Base-by-base conservation (phyloP, 1,140 invertebrate genomes). In the Panagrolaimus sp. region DNA sequence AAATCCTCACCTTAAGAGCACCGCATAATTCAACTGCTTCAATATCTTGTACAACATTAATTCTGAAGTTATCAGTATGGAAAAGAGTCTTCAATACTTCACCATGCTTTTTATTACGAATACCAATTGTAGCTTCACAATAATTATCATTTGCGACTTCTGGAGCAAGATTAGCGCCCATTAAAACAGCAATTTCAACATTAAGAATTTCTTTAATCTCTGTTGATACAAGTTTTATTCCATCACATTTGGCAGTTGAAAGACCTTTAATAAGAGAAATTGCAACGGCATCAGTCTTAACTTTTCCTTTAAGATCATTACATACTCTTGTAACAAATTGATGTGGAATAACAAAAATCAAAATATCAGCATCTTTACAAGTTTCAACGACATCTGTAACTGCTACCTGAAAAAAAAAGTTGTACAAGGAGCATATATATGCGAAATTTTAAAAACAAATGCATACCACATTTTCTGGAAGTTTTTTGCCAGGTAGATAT, bases 21-120 rank as follows among this genome's bases (percentile, higher is more conserved):
- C 96, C 96, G 84, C 96, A 99, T 64, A 97, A 89, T 87, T 99
- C 96, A 5, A 98, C 95, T 16, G 94, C 91, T 78, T 93, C 90
- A 62, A 90, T 90, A 86, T 99, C 96, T 73, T 93, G 89, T 0
- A 96, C 93, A 1, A 97, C 92, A 16, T 93, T 91, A 1, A 98
- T 93, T 72, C 94, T 87, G 86, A 99, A 99, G 84, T 96, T 92
- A 46, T 90, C 88, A 0, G 94, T 94, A 84, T 98, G 92, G 80
- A 98, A 92, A 66, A 97, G 85, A 79, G 92, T 89, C 74, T 92
- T 90, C 71, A 98, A 86, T 74, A 92, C 83, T 43, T 88, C 87
- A 14, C 91, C 92, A 14, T 46, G 20, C 51, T 89, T 84, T 70
- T 87, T 87, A 81, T 68, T 63, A 43, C 68, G 72, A 5, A 64